Evolutionary conservation across 2,888 invertebrate genomes (phyloP).

Genomic region (Polymixis lichenea): DNA sequence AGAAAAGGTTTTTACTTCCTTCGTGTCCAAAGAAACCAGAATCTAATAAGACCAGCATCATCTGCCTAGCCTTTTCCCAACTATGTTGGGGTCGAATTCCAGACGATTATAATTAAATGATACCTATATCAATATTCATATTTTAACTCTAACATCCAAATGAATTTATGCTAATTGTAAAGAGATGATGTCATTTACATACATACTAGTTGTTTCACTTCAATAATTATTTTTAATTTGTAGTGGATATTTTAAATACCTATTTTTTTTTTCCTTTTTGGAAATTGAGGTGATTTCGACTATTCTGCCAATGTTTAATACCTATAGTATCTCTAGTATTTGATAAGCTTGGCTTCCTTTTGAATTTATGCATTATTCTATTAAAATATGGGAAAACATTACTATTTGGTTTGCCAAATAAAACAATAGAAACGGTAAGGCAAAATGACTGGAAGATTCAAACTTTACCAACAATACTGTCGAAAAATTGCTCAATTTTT

Average conservation of each 20-base stretch:
- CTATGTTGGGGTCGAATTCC: too few species aligned
- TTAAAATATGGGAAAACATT: not conserved
- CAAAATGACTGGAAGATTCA: not conserved
- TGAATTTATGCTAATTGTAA: slow-evolving; percentile 9
- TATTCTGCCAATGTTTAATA: too few species aligned
- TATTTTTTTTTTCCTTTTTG: too few species aligned
- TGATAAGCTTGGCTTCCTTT: slow-evolving; percentile 1
- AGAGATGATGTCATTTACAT: slow-evolving; percentile 44
- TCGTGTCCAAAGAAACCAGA: slow-evolving; percentile 1
- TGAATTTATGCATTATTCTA: not conserved
- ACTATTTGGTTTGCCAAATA: not conserved
- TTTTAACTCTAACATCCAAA: not conserved
- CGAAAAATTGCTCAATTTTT: not conserved
- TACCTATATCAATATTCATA: too few species aligned
- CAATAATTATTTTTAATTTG: slow-evolving; percentile 15
- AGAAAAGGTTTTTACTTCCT: not conserved
- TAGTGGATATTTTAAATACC: slow-evolving; percentile 7
- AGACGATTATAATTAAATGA: not conserved
- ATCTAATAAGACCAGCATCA: slow-evolving; percentile 3
- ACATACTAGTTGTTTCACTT: not conserved
- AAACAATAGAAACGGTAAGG: not conserved
- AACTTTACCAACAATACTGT: not conserved
- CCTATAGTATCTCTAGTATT: not conserved
- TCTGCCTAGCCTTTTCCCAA: too few species aligned
- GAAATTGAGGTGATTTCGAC: too few species aligned